Percentiles rank a stretch among this genome's conserved stretches.
phyloP scores from a whole-genome alignment of 2,888 invertebrate genomes.

The Macropis europaea region DNA sequence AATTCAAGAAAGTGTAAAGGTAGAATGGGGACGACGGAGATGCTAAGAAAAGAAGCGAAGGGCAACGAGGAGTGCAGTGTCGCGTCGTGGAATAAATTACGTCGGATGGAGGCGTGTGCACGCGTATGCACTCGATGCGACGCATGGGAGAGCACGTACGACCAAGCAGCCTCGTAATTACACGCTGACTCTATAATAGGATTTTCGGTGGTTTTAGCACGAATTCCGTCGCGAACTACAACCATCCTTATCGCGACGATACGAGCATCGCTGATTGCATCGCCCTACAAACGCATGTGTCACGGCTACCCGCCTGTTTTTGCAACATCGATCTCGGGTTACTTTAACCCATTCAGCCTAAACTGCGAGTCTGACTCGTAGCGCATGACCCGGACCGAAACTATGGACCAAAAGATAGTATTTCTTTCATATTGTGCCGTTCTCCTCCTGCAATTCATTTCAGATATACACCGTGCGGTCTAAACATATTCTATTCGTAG shows the following conservation, averaged over 20 bases:
- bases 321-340: no score
- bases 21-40: no score
- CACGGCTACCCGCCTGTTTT: neutral
- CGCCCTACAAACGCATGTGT: neutral
- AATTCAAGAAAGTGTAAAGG: no score
- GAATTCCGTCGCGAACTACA: constrained; percentile 32
- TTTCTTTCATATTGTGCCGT: no score
- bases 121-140: neutral
- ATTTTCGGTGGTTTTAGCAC: constrained; percentile 56
- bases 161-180: constrained; percentile 53
- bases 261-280: constrained; percentile 18
- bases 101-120: constrained; percentile 4
- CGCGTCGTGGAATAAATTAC: constrained; percentile 28
- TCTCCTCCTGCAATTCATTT: no score
- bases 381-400: no score
- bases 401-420: no score
- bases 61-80: neutral
- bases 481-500: no score
- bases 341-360: no score
- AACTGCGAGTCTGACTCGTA: no score
- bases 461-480: no score
- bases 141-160: constrained; percentile 20
- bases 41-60: constrained; percentile 2
- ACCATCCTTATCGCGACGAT: constrained; percentile 27
- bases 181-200: constrained; percentile 51